Conservation (phyloP, 2,797 vertebrate genomes). For the Chaetodon trifasciatus region DNA sequence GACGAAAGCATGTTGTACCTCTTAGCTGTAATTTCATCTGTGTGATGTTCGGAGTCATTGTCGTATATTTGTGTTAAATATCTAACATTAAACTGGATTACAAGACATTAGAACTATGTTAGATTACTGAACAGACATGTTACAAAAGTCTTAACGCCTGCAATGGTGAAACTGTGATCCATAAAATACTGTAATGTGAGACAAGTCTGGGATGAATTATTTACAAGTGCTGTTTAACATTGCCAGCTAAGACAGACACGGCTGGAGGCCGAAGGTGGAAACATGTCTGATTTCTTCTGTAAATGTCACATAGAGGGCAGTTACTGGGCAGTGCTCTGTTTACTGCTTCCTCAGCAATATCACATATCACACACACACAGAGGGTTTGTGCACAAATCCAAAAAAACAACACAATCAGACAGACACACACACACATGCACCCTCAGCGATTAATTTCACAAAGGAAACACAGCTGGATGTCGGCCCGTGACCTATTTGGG, state of each 20-base stretch:
- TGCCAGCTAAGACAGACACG: constrained; percentile 22
- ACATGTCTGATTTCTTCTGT: constrained; percentile 50
- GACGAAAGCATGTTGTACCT: constrained; percentile 6
- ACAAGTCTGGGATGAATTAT: constrained; percentile 37
- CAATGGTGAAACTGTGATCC: constrained; percentile 17
- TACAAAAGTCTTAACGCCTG: constrained; percentile 18
- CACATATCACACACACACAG: constrained; percentile 34
- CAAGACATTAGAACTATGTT: constrained; percentile 21
- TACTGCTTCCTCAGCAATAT: constrained; percentile 67
- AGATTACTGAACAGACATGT: constrained; percentile 26
- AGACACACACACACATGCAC: constrained; percentile 30
- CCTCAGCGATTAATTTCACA: constrained; percentile 47
- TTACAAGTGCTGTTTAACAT: constrained; percentile 27
- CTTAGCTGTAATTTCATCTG: neutral
- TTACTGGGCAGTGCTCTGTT: constrained; percentile 31
- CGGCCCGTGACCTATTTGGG: constrained; percentile 65
- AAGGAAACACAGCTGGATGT: constrained; percentile 70
- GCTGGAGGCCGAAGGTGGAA: constrained; percentile 48
- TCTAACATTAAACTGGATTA: neutral
- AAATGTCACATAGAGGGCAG: constrained; percentile 49
- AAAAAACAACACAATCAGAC: constrained; percentile 18
- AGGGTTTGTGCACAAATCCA: neutral
- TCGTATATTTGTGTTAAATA: neutral
- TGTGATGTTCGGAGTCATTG: neutral
- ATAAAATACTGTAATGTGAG: constrained; percentile 47